Evolutionary conservation across 2,888 invertebrate species (phyloP), one percentile per base, ranked within the genome.

Genomic region (Cosmorhoe ocellata): DNA sequence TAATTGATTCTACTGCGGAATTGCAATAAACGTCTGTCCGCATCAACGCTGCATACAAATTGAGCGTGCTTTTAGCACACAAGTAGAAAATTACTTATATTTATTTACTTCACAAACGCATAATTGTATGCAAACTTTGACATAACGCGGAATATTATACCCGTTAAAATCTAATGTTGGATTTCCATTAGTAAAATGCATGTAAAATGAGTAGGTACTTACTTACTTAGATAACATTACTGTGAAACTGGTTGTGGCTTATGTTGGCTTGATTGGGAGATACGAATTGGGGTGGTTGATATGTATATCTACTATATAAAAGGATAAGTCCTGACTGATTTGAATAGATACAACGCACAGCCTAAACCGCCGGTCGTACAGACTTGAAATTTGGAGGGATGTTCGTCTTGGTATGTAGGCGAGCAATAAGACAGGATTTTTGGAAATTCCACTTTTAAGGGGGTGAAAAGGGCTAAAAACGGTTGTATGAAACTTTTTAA

Each of bases 31-130:
- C 66, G 75, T 78, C 71, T 59, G 50, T 56, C 66, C 56, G 69
- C 72, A 76, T 79, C 74, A 66, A 71, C 71, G 68, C 61, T 57
- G 83, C 79, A 81, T 84, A 83, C 81, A 80, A 85, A 83, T 84
- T 73, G 76, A 55, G 56, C 61, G 64, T 73, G 68, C 67, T 69
- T 64, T 69, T 68, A 72, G 59, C 63, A 61, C 47, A 53, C 53
- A 49, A 61, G 61, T 61, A 63, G 61, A 65, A 67, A 61, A 61
- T n/a, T 67, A 67, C 67, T 70, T 69, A 73, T 64, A 51, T 56
- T 52, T 63, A 59, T 62, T 61, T 61, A 48, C 53, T 44, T 63
- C 36, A 58, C 55, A 56, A 64, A 40, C 43, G 47, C 48, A 44
- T 36, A 53, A 63, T 61, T 58, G 56, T 53, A 56, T 60, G 58